A percentile compares a stretch with the other conserved stretches of the same genome.
These are phyloP conservation scores for Alligator sinensis DNA, from an alignment of 2,113 vertebrate species.

Conservation along the genomic window DNA sequence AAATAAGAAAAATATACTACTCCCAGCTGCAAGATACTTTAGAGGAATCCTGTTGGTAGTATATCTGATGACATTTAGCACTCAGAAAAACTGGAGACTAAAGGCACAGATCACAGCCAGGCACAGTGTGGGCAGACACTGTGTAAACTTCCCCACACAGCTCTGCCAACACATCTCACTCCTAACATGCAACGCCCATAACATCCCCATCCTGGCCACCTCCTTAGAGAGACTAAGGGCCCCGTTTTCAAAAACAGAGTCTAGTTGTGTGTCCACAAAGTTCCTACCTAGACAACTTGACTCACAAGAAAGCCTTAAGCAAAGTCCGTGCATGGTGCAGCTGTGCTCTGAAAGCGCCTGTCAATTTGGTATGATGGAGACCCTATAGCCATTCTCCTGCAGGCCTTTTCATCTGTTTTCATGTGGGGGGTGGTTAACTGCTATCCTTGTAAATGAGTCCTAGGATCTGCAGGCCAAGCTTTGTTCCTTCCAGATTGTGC, in stretches of 20 bases:
- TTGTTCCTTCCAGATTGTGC: neutral
- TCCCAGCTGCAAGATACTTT: neutral
- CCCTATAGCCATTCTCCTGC: neutral
- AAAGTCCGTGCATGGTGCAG: neutral
- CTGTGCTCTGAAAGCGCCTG: neutral
- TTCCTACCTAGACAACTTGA: neutral
- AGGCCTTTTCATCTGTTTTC: neutral
- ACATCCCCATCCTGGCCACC: neutral
- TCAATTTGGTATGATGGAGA: neutral
- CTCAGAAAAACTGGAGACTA: neutral
- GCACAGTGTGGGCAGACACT: neutral
- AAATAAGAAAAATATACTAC: neutral
- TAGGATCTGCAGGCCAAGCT: neutral
- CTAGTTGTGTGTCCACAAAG: neutral
- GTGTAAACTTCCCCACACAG: neutral
- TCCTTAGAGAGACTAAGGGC: neutral
- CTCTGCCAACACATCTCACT: neutral
- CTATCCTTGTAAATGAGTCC: neutral
- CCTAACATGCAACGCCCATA: neutral
- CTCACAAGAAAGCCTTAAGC: fast-evolving
- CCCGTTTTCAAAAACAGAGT: neutral
- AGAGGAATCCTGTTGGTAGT: neutral
- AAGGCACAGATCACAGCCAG: neutral
- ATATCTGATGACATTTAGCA: neutral
- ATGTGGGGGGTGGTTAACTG: neutral